Evolutionary conservation across 2,888 invertebrate species (phyloP).

Genomic region (Habrosyne pyritoides): DNA sequence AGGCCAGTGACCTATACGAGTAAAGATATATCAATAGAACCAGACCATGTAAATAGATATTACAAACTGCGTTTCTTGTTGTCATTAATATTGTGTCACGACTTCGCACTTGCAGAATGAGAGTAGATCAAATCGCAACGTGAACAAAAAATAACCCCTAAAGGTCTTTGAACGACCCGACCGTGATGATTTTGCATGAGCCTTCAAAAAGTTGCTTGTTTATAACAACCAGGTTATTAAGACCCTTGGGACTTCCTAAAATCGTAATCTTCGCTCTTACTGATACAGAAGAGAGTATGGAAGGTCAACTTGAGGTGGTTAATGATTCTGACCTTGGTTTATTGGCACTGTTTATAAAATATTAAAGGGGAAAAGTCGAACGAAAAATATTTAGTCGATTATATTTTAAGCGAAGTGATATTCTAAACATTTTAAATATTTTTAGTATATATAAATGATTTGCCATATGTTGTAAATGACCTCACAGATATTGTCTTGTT

Average conservation of each 20-base stretch:
- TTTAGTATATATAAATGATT: too few relatives aligned
- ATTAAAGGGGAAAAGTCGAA: not conserved
- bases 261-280: not conserved
- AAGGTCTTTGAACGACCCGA: constrained; percentile 46
- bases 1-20: not conserved
- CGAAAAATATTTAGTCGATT: too few relatives aligned
- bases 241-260: not conserved
- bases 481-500: too few relatives aligned
- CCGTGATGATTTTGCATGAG: constrained; percentile 33
- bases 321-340: not conserved
- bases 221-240: not conserved
- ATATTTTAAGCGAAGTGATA: too few relatives aligned
- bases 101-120: constrained; percentile 31
- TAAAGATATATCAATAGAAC: constrained; percentile 2
- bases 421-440: too few relatives aligned
- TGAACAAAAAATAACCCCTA: constrained; percentile 38
- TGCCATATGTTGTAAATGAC: too few relatives aligned
- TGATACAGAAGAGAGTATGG: not conserved
- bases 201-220: constrained; percentile 19
- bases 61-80: not conserved
- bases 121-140: constrained; percentile 17
- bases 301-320: not conserved
- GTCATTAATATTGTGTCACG: constrained; percentile 36
- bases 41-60: constrained; percentile 8
- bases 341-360: not conserved